Percentiles rank a stretch among this genome's conserved stretches.
phyloP scores from a whole-genome alignment of 2,113 vertebrate species.

The Plotosus lineatus region DNA sequence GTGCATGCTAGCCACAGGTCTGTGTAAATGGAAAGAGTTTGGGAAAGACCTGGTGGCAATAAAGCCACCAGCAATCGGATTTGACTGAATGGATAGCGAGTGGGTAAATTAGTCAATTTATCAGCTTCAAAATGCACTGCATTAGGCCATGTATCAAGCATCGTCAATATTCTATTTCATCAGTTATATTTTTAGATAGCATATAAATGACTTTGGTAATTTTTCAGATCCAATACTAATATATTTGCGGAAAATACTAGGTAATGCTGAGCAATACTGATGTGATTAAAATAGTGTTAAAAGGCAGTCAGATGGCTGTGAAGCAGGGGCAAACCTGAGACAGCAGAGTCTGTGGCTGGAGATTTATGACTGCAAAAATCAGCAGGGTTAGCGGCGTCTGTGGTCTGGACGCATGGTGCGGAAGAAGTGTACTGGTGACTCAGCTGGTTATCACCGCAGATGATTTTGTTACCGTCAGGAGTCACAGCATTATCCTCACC shows the following conservation, averaged over 20 bases:
- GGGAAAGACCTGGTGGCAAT: too few relatives aligned
- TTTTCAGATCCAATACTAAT: not conserved
- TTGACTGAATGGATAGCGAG: too few relatives aligned
- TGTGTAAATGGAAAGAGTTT: too few relatives aligned
- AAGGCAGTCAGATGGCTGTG: not conserved
- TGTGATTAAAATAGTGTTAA: not conserved
- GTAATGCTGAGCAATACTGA: not conserved
- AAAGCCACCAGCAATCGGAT: too few relatives aligned
- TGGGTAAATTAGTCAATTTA: too few relatives aligned
- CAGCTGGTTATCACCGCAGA: conserved; percentile 27
- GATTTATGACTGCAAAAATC: not conserved
- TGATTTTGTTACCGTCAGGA: conserved; percentile 29
- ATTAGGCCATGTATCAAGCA: not conserved
- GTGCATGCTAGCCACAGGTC: too few relatives aligned
- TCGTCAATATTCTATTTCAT: not conserved
- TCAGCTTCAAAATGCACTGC: too few relatives aligned
- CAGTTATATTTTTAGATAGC: not conserved
- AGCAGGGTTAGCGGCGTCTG: not conserved
- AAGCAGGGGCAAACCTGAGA: conserved; percentile 2
- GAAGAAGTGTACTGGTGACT: conserved; percentile 25
- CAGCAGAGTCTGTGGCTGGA: not conserved
- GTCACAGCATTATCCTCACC: not conserved
- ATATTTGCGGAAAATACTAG: not conserved
- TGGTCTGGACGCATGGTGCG: conserved; percentile 1
- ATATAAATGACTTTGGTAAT: not conserved